Conservation (phyloP, 2,888 invertebrate species). For the Sminthurinus aureus region DNA sequence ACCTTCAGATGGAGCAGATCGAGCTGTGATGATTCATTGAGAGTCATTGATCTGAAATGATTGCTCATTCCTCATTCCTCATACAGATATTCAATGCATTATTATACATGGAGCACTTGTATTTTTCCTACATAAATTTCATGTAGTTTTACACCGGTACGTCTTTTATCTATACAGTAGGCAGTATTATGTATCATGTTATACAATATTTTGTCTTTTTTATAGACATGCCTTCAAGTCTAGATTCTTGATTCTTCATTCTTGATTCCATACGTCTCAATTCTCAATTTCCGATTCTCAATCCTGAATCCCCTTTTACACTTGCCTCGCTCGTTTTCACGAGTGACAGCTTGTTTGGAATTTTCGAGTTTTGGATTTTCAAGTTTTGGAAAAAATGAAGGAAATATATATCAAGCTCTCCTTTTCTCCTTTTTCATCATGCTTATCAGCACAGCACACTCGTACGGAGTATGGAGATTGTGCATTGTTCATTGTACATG, state of each 20-base stretch:
- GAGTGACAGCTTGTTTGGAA: background rate
- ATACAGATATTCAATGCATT: background rate
- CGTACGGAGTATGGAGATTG: too few species aligned
- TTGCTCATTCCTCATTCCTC: background rate
- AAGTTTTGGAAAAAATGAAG: too few species aligned
- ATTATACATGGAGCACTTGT: too few species aligned
- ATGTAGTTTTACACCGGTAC: too few species aligned
- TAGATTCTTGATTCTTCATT: background rate
- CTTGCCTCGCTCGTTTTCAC: background rate
- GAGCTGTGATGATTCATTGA: background rate
- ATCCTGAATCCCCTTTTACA: background rate
- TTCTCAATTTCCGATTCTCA: too few species aligned
- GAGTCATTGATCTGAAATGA: slow-evolving; percentile 13
- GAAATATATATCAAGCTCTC: background rate
- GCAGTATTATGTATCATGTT: too few species aligned
- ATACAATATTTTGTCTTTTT: background rate
- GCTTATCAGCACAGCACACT: too few species aligned
- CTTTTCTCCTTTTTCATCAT: background rate
- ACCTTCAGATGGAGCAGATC: background rate
- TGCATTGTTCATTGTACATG: too few species aligned
- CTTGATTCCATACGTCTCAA: background rate
- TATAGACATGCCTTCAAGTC: background rate
- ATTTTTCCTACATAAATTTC: too few species aligned
- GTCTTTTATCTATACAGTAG: too few species aligned
- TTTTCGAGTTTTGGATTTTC: too few species aligned